phyloP scores from a whole-genome alignment of 1,140 invertebrate species.

The Drosophila kanapiae region DNA sequence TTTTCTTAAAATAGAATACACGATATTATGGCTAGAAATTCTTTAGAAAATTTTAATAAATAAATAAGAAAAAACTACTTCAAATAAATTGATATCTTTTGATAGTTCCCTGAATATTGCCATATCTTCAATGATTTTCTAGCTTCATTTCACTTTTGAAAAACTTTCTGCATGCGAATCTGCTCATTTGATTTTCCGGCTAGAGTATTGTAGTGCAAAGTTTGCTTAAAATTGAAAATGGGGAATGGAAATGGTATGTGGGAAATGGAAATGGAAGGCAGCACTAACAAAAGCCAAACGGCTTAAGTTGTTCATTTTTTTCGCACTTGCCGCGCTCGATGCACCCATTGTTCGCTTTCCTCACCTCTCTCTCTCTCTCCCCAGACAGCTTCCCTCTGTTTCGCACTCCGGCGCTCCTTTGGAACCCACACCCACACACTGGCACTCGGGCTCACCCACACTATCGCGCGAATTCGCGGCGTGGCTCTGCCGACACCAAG shows the following conservation, averaged over 20 bases:
- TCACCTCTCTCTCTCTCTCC: constrained; percentile 10
- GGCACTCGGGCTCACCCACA: constrained; percentile 6
- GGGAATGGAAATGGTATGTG: neutral
- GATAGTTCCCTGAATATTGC: neutral
- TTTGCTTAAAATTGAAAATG: neutral
- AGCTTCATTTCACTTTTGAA: neutral
- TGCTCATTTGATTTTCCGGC: constrained; percentile 8
- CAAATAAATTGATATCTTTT: too few relatives aligned
- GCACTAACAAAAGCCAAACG: constrained; percentile 29
- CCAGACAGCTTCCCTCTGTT: constrained; percentile 15
- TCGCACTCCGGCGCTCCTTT: constrained; percentile 1
- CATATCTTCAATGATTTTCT: neutral
- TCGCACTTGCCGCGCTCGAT: constrained; percentile 62
- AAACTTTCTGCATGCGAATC: constrained; percentile 12
- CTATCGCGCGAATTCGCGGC: neutral
- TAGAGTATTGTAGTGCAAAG: constrained; percentile 16
- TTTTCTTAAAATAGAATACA: neutral
- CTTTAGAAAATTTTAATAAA: neutral
- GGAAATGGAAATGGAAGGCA: constrained; percentile 19
- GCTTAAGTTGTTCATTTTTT: constrained; percentile 63
- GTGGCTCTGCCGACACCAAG: neutral
- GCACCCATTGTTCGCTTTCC: constrained; percentile 63
- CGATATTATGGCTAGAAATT: neutral
- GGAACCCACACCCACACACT: neutral
- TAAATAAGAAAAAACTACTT: neutral